Evolutionary conservation across 2,113 vertebrate species (phyloP), one percentile per base, ranked within the genome.

Genomic region (Microtus pennsylvanicus): DNA sequence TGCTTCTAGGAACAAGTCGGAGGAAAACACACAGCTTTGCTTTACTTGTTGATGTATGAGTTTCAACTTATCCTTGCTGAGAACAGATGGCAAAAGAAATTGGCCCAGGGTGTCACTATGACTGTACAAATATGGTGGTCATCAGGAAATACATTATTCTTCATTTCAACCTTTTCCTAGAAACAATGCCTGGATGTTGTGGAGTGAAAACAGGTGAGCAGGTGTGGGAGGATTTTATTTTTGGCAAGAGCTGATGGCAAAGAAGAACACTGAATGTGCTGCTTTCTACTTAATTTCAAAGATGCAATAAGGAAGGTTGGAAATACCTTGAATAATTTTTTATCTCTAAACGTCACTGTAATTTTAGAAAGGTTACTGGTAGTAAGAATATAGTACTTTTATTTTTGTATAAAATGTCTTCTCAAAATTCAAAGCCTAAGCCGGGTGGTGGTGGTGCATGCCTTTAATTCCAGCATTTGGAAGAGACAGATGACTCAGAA

Each of bases 141-240:
- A 96, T 94, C 72, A 90, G 93, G 92, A 97, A 95, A 88, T 67
- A 91, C 70, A n/a, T 89, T 91, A 55, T 87, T 94, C 67, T 80
- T 90, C 67, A 95, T 91, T 90, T 93, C 82, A 93, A 97, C 87
- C 96, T 97, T 97, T 97, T 95, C 94, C 96, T 98, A 96, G 88
- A 96, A 97, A 95, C n/a, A 91, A 92, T 7, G 7, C 77, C 80
- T 95, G 50, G 61, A 67, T 42, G 58, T 63, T 91, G 90, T 1
- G 9, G 55, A 85, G 50, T 61, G 35, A 94, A 94, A 96, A 50
- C n/a, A 70, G 45, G 76, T 50, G 11, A 91, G 77, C 69, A 96
- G 86, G 87, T 87, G 55, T 72, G 97, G 90, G 63, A 97, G 77
- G 47, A 58, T 78, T 82, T 96, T 93, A 93, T 95, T 93, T 96